These are phyloP conservation scores for Hypanus sabinus DNA, from an alignment of 2,113 vertebrate species.

Conservation along the genomic window DNA sequence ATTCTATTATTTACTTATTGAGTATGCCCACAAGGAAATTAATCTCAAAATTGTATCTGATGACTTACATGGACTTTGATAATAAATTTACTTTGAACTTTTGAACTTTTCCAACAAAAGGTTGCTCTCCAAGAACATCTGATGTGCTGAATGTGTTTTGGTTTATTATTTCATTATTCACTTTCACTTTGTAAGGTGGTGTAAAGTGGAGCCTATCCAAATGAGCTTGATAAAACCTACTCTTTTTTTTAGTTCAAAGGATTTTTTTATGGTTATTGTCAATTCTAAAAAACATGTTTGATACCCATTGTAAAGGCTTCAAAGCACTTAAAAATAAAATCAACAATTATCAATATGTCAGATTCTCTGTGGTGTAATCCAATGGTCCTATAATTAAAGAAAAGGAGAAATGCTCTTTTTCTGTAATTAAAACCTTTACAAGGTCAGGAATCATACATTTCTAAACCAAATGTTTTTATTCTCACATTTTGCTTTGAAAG, in stretches of 20 bases:
- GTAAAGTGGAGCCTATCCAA: background rate
- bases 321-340: background rate
- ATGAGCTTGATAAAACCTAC: background rate
- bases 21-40: no score
- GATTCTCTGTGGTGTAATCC: background rate
- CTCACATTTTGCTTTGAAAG: background rate
- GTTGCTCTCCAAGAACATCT: no score
- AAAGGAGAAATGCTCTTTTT: background rate
- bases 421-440: background rate
- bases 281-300: background rate
- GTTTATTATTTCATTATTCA: background rate
- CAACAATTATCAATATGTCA: background rate
- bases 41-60: no score
- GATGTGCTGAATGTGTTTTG: no score
- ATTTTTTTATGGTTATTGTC: background rate
- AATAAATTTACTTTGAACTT: no score
- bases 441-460: background rate
- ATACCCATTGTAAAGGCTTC: background rate
- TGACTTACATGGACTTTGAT: no score
- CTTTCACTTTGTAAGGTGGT: background rate
- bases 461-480: background rate
- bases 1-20: no score
- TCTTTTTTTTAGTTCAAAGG: background rate
- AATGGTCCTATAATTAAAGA: background rate
- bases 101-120: no score